Conservation (phyloP, 2,888 invertebrate species). For the Epicampocera succincta region DNA sequence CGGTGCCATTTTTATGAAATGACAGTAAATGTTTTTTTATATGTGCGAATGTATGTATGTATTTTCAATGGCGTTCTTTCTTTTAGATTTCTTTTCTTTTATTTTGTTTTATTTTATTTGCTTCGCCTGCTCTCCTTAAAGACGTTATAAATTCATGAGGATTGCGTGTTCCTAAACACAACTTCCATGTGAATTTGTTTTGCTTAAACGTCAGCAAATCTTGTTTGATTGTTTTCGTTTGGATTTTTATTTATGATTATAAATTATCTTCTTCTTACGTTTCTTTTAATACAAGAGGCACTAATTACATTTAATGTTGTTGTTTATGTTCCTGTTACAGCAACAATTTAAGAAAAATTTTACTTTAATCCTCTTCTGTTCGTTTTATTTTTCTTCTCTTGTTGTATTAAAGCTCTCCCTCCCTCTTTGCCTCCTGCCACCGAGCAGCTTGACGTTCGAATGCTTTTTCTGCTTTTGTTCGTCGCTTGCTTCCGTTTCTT, state of each 20-base stretch:
- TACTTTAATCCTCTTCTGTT: slow-evolving; percentile 42
- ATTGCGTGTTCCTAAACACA: slow-evolving; percentile 46
- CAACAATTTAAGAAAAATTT: slow-evolving; percentile 53
- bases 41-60: neutral
- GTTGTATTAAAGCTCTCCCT: slow-evolving; percentile 11
- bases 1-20: slow-evolving; percentile 60
- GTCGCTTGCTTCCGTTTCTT: slow-evolving; percentile 47
- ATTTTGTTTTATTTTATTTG: no score
- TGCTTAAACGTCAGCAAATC: slow-evolving; percentile 47
- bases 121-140: neutral
- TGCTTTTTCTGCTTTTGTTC: slow-evolving; percentile 34
- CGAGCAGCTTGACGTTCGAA: neutral
- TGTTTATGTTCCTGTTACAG: slow-evolving; percentile 59
- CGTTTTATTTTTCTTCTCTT: slow-evolving; percentile 7
- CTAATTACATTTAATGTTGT: slow-evolving; percentile 68
- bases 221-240: slow-evolving; percentile 54
- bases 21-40: slow-evolving; percentile 14
- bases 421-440: neutral
- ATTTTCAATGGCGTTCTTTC: neutral
- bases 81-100: neutral
- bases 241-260: slow-evolving; percentile 33
- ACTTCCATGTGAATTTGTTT: slow-evolving; percentile 37
- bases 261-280: slow-evolving; percentile 42
- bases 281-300: slow-evolving; percentile 65
- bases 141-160: slow-evolving; percentile 12